A percentile compares a stretch with the other conserved stretches of the same genome.
Conservation (phyloP, 2,888 invertebrate genomes). For the Pasiphila rectangulata region DNA sequence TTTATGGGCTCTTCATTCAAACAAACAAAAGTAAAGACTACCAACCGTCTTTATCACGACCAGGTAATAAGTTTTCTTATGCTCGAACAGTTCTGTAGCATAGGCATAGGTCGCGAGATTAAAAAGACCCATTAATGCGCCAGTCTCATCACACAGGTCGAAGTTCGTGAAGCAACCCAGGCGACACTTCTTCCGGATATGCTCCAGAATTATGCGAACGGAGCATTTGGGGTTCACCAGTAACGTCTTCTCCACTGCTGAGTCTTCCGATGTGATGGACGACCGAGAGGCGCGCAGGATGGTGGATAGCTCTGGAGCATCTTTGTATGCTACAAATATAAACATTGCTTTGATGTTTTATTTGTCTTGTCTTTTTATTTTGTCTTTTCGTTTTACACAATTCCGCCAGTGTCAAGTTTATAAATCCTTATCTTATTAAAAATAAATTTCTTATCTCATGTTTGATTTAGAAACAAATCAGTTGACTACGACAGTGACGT, state of each 20-base stretch:
- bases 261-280: slow-evolving; percentile 33
- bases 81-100: slow-evolving; percentile 54
- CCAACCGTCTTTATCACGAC: slow-evolving; percentile 56
- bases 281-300: slow-evolving; percentile 8
- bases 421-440: too few relatives aligned
- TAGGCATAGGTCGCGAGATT: slow-evolving; percentile 53
- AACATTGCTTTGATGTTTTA: slow-evolving; percentile 46
- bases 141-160: slow-evolving; percentile 61
- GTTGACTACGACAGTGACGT: background rate
- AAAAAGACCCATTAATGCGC: slow-evolving; percentile 53
- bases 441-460: too few relatives aligned
- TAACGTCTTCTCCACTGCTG: slow-evolving; percentile 53
- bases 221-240: slow-evolving; percentile 66
- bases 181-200: slow-evolving; percentile 63
- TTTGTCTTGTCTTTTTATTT: too few relatives aligned
- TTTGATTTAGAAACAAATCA: too few relatives aligned
- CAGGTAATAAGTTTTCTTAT: slow-evolving; percentile 61
- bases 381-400: too few relatives aligned
- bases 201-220: slow-evolving; percentile 67
- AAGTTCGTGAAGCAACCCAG: slow-evolving; percentile 57
- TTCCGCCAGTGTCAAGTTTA: too few relatives aligned
- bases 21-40: background rate
- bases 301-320: slow-evolving; percentile 50
- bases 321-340: slow-evolving; percentile 58
- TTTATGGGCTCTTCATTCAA: too few relatives aligned